Evolutionary conservation across 2,113 vertebrate genomes (phyloP), one percentile per base, ranked within the genome.

Genomic region (Rhea americana): DNA sequence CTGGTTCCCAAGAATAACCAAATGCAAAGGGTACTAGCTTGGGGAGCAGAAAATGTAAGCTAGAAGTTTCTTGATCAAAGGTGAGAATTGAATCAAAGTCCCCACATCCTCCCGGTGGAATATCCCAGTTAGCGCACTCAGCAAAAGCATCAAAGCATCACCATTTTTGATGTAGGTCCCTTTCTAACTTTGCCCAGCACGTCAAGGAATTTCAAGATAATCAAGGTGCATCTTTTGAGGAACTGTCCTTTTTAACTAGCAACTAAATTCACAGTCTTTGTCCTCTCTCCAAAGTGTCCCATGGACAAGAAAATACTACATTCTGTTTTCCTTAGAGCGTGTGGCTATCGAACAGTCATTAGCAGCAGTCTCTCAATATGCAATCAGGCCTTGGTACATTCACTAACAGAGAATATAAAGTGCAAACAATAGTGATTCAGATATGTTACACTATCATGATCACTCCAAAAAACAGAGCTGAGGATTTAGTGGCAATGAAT

Each of bases 171-270:
- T 63, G 63, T 11, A 58, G 65, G 47, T 53, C 45, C 48, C 51
- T 17, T 73, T 91, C 22, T 76, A 76, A 63, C 5, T 1, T 68
- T 89, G 67, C 55, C 45, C 16, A 13, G 22, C 45, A 53, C 77
- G 87, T 91, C 90, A 93, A 25, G n/a, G 50, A 92, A 92, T 67
- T 63, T 93, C 87, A 91, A 93, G 82, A 73, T 73, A 92, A 89
- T 39, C 67, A 93, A 55, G 25, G 4, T 25, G 5, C 53, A 25
- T 55, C n/a, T 55, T 55, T 55, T 55, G 53, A 55, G 53, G 53
- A 55, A 55, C 26, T 55, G 53, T 30, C 53, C 8, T 16, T 28
- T 95, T 93, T 80, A 86, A 88, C 91, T 25, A 63, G 65, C 85
- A 89, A 73, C 76, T 45, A 82, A 77, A 89, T 89, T 78, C 75